A percentile compares a stretch with the other conserved stretches of the same genome.
phyloP scores from a whole-genome alignment of 2,113 vertebrate species.

The Fregata magnificens region DNA sequence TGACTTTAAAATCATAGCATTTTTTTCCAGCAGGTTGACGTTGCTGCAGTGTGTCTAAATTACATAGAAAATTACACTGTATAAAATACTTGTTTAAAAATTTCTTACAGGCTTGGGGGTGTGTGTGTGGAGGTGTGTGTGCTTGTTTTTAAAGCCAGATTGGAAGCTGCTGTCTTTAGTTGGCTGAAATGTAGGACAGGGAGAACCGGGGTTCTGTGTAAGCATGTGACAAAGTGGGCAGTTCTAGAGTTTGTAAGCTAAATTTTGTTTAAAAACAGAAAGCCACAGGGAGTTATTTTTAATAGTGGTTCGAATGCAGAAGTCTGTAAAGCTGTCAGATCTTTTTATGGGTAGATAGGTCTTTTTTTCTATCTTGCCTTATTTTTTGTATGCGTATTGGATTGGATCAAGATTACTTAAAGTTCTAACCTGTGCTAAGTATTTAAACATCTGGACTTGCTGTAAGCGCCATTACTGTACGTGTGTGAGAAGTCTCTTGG shows the following conservation, averaged over 20 bases:
- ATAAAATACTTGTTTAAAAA: not conserved
- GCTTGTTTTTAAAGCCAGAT: not conserved
- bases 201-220: not conserved
- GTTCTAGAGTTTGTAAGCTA: not conserved
- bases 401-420: not conserved
- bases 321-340: not conserved
- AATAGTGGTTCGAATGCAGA: not conserved
- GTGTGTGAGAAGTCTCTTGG: not conserved
- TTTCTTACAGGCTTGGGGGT: not conserved
- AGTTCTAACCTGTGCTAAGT: slow-evolving; percentile 31
- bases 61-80: not conserved
- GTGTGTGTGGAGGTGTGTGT: not conserved
- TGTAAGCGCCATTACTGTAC: accelerated
- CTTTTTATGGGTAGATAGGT: not conserved
- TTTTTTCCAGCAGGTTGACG: not conserved
- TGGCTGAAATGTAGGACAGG: not conserved
- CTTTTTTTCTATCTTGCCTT: not conserved
- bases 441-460: not conserved
- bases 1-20: not conserved
- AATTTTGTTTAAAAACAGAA: not conserved
- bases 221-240: not conserved
- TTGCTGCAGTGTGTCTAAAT: not conserved
- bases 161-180: not conserved
- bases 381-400: not conserved
- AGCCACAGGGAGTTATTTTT: not conserved